phyloP scores from a whole-genome alignment of 2,113 vertebrate genomes.

The Agapornis roseicollis region DNA sequence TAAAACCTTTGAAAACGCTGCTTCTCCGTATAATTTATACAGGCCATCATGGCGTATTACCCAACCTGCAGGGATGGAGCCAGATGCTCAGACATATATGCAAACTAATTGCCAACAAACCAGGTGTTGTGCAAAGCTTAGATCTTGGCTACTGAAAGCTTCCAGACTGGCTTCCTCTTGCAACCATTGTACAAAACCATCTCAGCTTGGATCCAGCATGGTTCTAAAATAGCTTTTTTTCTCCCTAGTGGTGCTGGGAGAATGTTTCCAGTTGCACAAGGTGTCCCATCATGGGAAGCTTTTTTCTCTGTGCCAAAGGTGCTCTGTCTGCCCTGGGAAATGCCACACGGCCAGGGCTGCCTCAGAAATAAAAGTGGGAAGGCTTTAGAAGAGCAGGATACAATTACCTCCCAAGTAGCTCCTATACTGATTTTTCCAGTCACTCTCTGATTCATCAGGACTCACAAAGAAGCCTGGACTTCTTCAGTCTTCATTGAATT shows the following conservation, averaged over 20 bases:
- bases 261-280: neutral
- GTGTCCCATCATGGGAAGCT: neutral
- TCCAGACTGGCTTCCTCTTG: neutral
- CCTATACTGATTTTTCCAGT: neutral
- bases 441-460: neutral
- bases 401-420: neutral
- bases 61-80: neutral
- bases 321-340: neutral
- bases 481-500: neutral
- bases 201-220: neutral
- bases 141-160: neutral
- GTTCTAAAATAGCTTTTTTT: neutral
- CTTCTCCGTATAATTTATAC: neutral
- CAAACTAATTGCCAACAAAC: neutral
- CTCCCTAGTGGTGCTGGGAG: neutral
- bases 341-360: rapidly evolving
- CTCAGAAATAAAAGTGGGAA: neutral
- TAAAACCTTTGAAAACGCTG: neutral
- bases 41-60: neutral
- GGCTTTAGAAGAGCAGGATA: neutral
- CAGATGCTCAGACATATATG: neutral
- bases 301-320: neutral
- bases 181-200: neutral
- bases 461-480: neutral
- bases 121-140: neutral